These are phyloP conservation scores for Iguana delicatissima DNA, from an alignment of 2,797 vertebrate genomes.

Conservation along the genomic window DNA sequence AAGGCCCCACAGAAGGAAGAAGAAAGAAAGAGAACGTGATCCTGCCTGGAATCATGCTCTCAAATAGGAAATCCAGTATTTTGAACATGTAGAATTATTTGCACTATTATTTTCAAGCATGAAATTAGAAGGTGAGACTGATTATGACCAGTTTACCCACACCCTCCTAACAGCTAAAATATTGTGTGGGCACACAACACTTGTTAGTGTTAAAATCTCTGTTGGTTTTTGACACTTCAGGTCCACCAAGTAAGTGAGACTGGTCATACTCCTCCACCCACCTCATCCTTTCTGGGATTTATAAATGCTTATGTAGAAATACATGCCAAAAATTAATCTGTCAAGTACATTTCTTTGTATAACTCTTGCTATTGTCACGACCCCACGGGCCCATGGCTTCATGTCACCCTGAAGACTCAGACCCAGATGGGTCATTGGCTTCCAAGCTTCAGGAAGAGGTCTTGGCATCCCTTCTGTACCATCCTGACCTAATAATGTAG, in stretches of 20 bases:
- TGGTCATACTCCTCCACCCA: not conserved
- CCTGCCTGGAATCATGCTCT: not conserved
- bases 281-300: no score
- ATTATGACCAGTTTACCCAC: not conserved
- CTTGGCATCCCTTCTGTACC: not conserved
- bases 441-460: not conserved
- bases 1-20: not conserved
- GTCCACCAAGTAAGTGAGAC: not conserved
- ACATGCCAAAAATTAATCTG: not conserved
- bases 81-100: not conserved
- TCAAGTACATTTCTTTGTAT: not conserved
- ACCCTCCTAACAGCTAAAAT: not conserved
- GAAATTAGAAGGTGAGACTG: not conserved
- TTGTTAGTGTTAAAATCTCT: not conserved
- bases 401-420: not conserved
- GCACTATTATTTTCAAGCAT: not conserved
- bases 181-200: not conserved
- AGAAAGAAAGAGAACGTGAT: not conserved
- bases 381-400: not conserved
- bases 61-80: not conserved
- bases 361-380: not conserved
- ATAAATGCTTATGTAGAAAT: not conserved
- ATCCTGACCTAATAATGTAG: not conserved
- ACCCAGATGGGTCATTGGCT: not conserved
- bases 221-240: rapidly evolving